Evolutionary conservation across 37 sponge, comb jelly and placozoan species (phyloP), one percentile per base, ranked within the genome.

Genomic region (Aphrocallistes beatrix): DNA sequence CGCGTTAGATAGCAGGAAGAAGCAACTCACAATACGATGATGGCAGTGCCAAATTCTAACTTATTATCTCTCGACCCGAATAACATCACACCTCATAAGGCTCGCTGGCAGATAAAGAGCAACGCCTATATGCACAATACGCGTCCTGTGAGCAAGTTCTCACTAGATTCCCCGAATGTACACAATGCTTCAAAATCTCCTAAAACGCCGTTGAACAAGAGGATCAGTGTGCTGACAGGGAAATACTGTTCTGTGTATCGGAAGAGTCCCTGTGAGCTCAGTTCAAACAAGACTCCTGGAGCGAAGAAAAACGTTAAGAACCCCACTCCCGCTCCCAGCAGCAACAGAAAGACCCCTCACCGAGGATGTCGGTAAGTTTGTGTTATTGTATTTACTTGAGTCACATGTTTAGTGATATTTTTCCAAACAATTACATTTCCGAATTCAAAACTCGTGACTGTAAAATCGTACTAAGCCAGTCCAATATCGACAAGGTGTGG

Each of bases 41-140:
- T n/a, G n/a, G n/a, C n/a, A n/a, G n/a, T n/a, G n/a, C n/a, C n/a
- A n/a, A n/a, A n/a, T n/a, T n/a, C n/a, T n/a, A n/a, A n/a, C n/a
- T n/a, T n/a, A n/a, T 30, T 60, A 8, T 13, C 75, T 25, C 75
- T 60, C 75, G 34, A 60, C 34, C 75, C 75, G 1, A 60, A 60
- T 6, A 60, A 60, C 75, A 32, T 60, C 10, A 60, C 75, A 25
- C 75, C 75, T 3, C 75, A 60, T 60, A 60, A 60, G 34, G 75
- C 75, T 25, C 75, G 75, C 75, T 60, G 75, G 75, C 75, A 60
- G 75, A 60, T 25, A 60, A 60, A 60, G 34, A 60, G 75, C 75
- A 60, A 60, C 75, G 34, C 34, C n/a, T 60, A 60, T 60, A 60
- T 6, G 8, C 75, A 60, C 10, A 19, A 3, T 25, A 60, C 75